Base-by-base conservation (phyloP, 2,113 vertebrate species). In the Lophius piscatorius region DNA sequence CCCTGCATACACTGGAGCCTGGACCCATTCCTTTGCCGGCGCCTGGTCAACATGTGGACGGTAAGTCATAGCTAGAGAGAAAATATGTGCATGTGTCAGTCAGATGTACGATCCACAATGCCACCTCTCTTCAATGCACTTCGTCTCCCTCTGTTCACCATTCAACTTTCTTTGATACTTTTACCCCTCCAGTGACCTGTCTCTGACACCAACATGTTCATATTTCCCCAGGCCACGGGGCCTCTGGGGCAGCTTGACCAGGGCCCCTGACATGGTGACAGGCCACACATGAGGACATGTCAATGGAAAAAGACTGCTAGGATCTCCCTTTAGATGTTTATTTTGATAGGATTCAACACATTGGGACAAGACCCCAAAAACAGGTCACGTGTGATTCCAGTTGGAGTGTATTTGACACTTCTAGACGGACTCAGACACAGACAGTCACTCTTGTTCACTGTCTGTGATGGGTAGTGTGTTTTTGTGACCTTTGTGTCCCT, bases 1-100 rank as follows among this genome's bases (percentile, higher is more conserved):
- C 97, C 96, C 0, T 93, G 92, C 84, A 92, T 88, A 12, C 93
- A 95, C 76, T 99, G 96, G 97, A 98, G 91, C 64, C 87, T 98
- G 40, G 95, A 98, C 52, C 93, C 93, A 1, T 96, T 92, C 57
- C 90, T 97, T 40, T 94, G 94, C 50, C 90, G 95, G 35, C 95
- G 96, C 40, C 92, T 99, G 54, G 76, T 96, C 82, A 89, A 96
- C 70, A 85, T 94, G 81, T 99, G 97, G 97, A 91, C 76, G 0
- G 85, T 87, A 66, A 81, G 87, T 84, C 22, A n/a, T 21, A 46
- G 23, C 23, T 3, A 9, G 9, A 46, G 13, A 17, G 23, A 10
- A 4, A 18, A 1, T 44, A 7, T 26, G n/a, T 18, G 16, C 17
- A 24, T 63, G 47, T 51, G 31, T 28, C 7, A 11, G 16, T 28